Evolutionary conservation across 2,113 vertebrate genomes (phyloP).

Genomic region (Syngnathoides biaculeatus): DNA sequence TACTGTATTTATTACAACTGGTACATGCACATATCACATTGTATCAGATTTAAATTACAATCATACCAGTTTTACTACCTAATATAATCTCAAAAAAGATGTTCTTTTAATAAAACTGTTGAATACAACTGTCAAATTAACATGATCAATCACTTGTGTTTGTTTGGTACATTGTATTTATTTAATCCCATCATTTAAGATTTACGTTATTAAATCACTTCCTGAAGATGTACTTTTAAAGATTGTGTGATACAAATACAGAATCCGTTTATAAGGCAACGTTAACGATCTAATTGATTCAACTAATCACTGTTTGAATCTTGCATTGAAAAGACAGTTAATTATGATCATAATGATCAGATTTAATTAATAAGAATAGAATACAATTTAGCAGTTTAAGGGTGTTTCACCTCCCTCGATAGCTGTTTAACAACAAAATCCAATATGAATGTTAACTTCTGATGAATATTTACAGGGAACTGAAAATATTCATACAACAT

Average conservation of each 20-base stretch:
- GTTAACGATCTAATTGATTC: neutral
- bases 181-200: constrained; percentile 9
- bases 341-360: neutral
- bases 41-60: constrained; percentile 29
- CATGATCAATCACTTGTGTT: neutral
- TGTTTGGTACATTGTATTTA: neutral
- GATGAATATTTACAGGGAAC: too few relatives aligned
- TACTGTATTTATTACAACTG: constrained; percentile 45
- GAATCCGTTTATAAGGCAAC: neutral
- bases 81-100: constrained; percentile 16
- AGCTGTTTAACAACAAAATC: too few relatives aligned
- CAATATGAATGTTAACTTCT: too few relatives aligned
- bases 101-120: constrained; percentile 9
- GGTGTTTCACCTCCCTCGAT: too few relatives aligned
- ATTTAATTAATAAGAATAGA: neutral
- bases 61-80: constrained; percentile 20
- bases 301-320: neutral
- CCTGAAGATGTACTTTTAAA: neutral
- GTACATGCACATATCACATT: constrained; percentile 49
- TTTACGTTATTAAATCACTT: constrained; percentile 1
- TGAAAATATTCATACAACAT: too few relatives aligned
- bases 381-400: too few relatives aligned
- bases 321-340: neutral
- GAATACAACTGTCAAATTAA: constrained; percentile 5
- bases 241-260: neutral